Evolutionary conservation across 2,113 vertebrate species (phyloP), one percentile per base, ranked within the genome.

Genomic region (Calyptommatus sinebrachiatus): DNA sequence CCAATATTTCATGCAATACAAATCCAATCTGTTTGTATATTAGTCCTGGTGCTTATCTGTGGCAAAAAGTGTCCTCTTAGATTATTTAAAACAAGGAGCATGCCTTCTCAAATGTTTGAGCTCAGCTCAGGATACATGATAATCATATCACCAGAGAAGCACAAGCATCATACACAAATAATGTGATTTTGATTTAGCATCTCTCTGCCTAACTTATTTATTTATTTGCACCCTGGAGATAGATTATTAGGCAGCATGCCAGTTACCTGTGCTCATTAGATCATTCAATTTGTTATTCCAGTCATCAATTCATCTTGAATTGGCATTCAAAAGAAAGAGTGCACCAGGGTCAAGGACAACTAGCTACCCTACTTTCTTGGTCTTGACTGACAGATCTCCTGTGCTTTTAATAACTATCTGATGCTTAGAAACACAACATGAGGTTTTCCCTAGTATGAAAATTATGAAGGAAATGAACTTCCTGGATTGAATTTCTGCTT

Each of bases 211-310:
- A 1, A 84, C 72, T 89, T 88, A 77, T 89, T 77, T 79, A 89
- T 79, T 75, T 88, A 41, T 8, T 22, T 71, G n/a, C 83, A 65
- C 60, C 26, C 70, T 18, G 9, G 80, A 85, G 74, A n/a, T 8
- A 1, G 4, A 20, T 78, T 90, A 90, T 79, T 1, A 0, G 78
- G 65, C 69, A 79, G 35, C 21, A 78, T 85, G 61, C 57, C 50
- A 81, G 70, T 76, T 84, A 61, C 77, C 57, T 53, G 69, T 80
- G 69, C 81, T 90, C 77, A 71, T 73, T 83, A 79, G 86, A 85
- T 84, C n/a, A 5, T 75, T 81, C 3, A 5, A 61, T 45, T 8
- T 14, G 80, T 88, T 83, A 78, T 67, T 83, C 45, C 26, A 46
- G n/a, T 77, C 89, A 83, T 78, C 63, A 48, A 71, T 85, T 85